Percentiles rank a stretch among this genome's conserved stretches.
Conservation (phyloP, 2,113 vertebrate species). For the Polyodon spathula region DNA sequence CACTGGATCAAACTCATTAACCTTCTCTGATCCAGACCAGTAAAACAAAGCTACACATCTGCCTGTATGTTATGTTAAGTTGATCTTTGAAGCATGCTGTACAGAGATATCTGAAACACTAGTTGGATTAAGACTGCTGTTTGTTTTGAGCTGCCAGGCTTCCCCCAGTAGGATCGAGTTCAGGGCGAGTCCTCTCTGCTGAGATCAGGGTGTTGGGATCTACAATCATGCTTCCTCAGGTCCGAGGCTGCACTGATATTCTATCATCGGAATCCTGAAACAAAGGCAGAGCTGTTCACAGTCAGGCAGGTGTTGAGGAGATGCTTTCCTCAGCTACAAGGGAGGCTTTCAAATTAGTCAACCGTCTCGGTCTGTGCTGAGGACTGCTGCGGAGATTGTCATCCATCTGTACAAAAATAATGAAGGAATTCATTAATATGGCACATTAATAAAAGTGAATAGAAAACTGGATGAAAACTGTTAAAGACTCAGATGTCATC, state of each 20-base stretch:
- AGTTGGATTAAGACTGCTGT: not conserved
- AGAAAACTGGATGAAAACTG: no score
- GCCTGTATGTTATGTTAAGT: not conserved
- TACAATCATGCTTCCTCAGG: not conserved
- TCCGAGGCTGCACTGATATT: not conserved
- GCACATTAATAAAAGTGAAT: no score
- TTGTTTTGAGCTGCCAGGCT: not conserved
- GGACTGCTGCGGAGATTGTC: slow-evolving; percentile 93
- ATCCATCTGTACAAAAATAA: slow-evolving; percentile 79
- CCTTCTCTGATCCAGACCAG: not conserved
- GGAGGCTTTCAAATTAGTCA: slow-evolving; percentile 64
- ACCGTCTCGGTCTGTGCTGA: slow-evolving; percentile 77
- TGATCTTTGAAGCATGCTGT: not conserved
- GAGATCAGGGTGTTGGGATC: not conserved
- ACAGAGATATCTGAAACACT: not conserved
- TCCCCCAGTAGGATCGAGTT: not conserved
- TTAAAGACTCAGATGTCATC: no score
- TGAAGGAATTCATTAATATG: slow-evolving; percentile 6
- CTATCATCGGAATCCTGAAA: no score
- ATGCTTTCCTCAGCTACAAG: slow-evolving; percentile 52
- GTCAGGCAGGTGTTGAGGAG: slow-evolving; percentile 60
- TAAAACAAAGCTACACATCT: not conserved
- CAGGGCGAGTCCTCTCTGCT: not conserved
- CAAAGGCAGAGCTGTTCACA: slow-evolving; percentile 30
- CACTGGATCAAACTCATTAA: not conserved